Evolutionary conservation across 2,797 vertebrate genomes (phyloP), one percentile per base, ranked within the genome.

Genomic region (Bovichtus diacanthus): DNA sequence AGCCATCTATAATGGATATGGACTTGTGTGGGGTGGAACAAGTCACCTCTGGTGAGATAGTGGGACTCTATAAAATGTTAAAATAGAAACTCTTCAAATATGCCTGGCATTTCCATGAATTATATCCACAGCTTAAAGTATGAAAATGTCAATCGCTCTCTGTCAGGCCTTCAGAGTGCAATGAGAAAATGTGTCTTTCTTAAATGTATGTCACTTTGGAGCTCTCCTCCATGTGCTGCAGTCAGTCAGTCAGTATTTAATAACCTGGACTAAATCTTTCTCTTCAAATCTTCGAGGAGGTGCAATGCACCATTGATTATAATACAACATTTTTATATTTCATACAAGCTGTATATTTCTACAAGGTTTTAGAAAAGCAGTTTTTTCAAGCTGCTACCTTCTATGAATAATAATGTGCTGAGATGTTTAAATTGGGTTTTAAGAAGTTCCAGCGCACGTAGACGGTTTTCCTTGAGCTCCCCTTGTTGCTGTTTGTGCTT

Each of bases 1-100:
- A 56, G 38, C 49, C 87, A 93, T 93, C 77, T 88, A 94, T 93
- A 90, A 94, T 92, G 76, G 83, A 93, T 92, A 82, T 67, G 19
- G 67, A 89, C 69, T 75, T 36, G 47, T 76, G 65, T 62, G 63
- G 82, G 61, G 71, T 81, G 77, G 70, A 88, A 88, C 82, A 81
- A 78, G 87, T 91, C 80, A 87, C 73, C 86, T 89, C 81, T 66
- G 73, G 86, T 82, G 86, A 86, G 83, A 82, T 70, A 67, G 84
- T 83, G 81, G 84, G 86, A 88, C 77, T 87, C 71, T 44, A 89
- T 91, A 55, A 93, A 91, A 91, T 89, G 87, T 91, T 91, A 85
- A 92, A 90, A 85, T 73, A 66, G 53, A 77, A 34, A 36, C 62
- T 87, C 54, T 76, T 55, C 66, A 81, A 90, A 86, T 86, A 83